Base-by-base conservation (phyloP, 2,113 vertebrate genomes). In the Siniperca knerii region DNA sequence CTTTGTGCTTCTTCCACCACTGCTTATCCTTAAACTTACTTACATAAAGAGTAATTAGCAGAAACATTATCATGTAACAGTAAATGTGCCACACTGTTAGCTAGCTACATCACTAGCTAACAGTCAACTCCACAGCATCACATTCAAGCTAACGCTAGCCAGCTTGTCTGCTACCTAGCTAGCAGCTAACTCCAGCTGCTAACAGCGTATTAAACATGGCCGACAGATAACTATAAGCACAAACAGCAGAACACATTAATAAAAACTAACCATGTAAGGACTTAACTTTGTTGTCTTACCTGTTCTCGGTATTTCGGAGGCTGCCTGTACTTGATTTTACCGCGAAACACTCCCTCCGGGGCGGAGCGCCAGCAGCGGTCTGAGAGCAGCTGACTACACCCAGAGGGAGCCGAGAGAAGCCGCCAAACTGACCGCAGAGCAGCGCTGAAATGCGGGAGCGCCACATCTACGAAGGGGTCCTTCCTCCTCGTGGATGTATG, bases 321-420 rank as follows among this genome's bases (percentile, higher is more conserved):
- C 12, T 55, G 33, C 9, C 42, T 2, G 42, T 8, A 9, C 72
- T 81, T 46, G 65, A 58, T 37, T 79, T 87, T 70, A 10, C 64
- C 85, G 79, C 79, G 25, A 62, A 75, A 74, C 12, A 0, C 1
- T 46, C 0, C n/a, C 18, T 40, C 16, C 10, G 75, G 46, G 50
- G 60, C 35, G 84, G 66, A 54, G 60, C 48, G 2, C 13, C 64
- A 1, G 37, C 33, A 10, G 3, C n/a, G 29, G 13, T 11, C 66
- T 46, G 66, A 60, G 62, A 82, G 21, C 82, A 4, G 75, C 75
- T 42, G 13, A n/a, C 18, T 0, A 1, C 40, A 0, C 6, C 0
- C 3, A 21, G 25, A 6, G 0, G 13, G 8, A 4, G 40, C 40
- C 40, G 65, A 2, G 23, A 52, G 42, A 0, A 2, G 42, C 0